Evolutionary conservation across 2,113 vertebrate species (phyloP).

Genomic region (Pangasianodon hypophthalmus): DNA sequence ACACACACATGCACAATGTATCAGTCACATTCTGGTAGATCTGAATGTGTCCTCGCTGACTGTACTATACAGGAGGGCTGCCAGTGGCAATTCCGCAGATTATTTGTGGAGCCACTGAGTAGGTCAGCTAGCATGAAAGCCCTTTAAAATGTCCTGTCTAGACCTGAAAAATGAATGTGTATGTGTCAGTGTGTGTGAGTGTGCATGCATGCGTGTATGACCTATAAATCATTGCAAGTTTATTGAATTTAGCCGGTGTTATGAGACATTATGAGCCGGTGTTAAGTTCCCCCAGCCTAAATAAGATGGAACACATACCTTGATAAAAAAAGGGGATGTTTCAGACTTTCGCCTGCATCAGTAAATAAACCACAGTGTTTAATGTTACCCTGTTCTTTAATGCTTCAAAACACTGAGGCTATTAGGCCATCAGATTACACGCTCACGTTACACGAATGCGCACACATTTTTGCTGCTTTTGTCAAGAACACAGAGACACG

Average conservation of each 20-base stretch:
- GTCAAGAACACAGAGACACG: conserved; percentile 11
- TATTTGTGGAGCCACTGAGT: conserved; percentile 46
- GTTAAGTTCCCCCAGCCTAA: conserved; percentile 43
- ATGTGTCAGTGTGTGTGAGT: conserved; percentile 14
- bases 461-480: conserved; percentile 15
- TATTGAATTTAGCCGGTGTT: conserved; percentile 45
- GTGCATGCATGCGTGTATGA: conserved; percentile 24
- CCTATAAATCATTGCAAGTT: conserved; percentile 28
- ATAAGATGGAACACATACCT: conserved; percentile 30
- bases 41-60: conserved; percentile 5
- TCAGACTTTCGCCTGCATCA: conserved; percentile 31
- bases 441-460: background rate
- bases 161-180: conserved; percentile 7
- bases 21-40: background rate
- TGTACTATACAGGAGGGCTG: conserved; percentile 17
- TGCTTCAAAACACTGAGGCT: conserved; percentile 37
- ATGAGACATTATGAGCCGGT: conserved; percentile 20
- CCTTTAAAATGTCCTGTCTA: conserved; percentile 36
- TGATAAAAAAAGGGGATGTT: conserved; percentile 40
- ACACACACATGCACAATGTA: background rate
- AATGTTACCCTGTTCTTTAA: conserved; percentile 51
- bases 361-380: conserved; percentile 52
- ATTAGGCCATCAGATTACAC: conserved; percentile 30
- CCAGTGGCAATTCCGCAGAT: conserved; percentile 38
- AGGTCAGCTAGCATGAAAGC: conserved; percentile 32